Conservation (phyloP, 2,888 invertebrate species). For the Acronicta aceris region DNA sequence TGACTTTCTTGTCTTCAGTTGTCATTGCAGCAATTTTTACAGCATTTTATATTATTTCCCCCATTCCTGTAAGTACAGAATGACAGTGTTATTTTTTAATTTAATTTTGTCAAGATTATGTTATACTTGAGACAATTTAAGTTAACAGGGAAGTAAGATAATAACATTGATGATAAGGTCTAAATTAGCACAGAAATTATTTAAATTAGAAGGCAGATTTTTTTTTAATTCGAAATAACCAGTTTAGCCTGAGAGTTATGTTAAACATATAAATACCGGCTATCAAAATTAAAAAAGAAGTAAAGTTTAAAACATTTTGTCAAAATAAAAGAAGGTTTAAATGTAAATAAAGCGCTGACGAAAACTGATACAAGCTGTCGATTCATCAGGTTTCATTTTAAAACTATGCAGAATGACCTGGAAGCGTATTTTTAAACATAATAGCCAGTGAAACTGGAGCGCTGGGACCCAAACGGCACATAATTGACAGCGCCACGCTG, state of each 20-base stretch:
- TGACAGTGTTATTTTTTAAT: too few species aligned
- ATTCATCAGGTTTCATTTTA: constrained; percentile 3
- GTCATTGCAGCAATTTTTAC: constrained; percentile 59
- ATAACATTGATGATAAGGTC: too few species aligned
- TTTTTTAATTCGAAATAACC: too few species aligned
- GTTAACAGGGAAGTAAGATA: too few species aligned
- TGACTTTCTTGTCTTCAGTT: constrained; percentile 12
- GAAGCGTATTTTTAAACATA: constrained; percentile 49
- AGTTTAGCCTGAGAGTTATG: too few species aligned
- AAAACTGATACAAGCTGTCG: neutral
- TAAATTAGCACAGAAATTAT: too few species aligned
- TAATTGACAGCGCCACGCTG: constrained; percentile 68
- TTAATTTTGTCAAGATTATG: too few species aligned
- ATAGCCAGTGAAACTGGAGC: constrained; percentile 40
- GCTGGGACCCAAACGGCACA: constrained; percentile 59
- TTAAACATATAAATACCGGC: too few species aligned
- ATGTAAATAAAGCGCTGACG: neutral
- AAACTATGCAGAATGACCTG: constrained; percentile 19
- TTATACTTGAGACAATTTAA: too few species aligned
- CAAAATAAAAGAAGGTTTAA: neutral
- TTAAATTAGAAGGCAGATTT: neutral
- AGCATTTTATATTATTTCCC: constrained; percentile 52
- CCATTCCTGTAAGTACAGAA: constrained; percentile 51
- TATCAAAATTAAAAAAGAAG: too few species aligned
- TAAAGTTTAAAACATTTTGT: too few species aligned